Evolutionary conservation across 1,140 invertebrate genomes (phyloP).

Genomic region (Maconellicoccus hirsutus): DNA sequence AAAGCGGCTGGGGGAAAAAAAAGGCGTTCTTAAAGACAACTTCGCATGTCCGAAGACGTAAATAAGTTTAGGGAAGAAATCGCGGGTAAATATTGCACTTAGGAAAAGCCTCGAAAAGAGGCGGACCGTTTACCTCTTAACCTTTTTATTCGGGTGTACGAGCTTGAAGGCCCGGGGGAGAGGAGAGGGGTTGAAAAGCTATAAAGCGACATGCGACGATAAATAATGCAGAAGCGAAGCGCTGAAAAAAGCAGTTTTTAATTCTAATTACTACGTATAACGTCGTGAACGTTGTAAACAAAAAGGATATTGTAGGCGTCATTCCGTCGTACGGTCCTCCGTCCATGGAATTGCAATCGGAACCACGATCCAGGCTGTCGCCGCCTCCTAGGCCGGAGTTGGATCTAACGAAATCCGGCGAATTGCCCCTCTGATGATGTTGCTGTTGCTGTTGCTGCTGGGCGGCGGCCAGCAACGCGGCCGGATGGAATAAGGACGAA

Average conservation of each 20-base stretch:
- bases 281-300: slow-evolving; percentile 35
- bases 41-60: not conserved
- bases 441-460: slow-evolving; percentile 37
- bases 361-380: slow-evolving; percentile 67
- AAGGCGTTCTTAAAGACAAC: not conserved
- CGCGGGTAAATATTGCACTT: too few species aligned
- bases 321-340: slow-evolving; percentile 71
- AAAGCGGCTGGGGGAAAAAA: not conserved
- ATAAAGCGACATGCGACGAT: too few species aligned
- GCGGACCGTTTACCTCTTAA: too few species aligned
- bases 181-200: too few species aligned
- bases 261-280: too few species aligned
- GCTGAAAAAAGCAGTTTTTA: too few species aligned
- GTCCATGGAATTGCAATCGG: slow-evolving; percentile 77
- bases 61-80: too few species aligned
- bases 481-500: slow-evolving; percentile 44
- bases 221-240: too few species aligned
- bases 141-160: too few species aligned
- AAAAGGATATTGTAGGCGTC: slow-evolving; percentile 91
- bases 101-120: too few species aligned
- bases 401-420: slow-evolving; percentile 56
- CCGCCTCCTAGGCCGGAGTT: slow-evolving; percentile 29
- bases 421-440: slow-evolving; percentile 38
- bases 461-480: slow-evolving; percentile 60
- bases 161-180: too few species aligned